phyloP scores from a whole-genome alignment of 1,140 invertebrate genomes.

The Ctenoplectra terminalis region DNA sequence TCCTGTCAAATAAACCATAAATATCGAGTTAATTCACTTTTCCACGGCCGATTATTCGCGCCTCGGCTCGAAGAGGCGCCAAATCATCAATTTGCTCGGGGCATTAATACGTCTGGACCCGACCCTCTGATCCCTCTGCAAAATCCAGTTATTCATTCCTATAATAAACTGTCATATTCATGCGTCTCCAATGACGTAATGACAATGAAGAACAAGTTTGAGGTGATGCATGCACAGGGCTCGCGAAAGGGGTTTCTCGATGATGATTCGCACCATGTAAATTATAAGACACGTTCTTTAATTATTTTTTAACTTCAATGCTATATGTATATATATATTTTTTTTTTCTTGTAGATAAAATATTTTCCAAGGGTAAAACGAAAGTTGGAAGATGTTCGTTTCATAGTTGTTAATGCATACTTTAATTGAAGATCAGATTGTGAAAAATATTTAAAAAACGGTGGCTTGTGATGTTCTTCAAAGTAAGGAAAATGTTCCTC shows the following conservation, averaged over 20 bases:
- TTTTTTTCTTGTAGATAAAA: background rate
- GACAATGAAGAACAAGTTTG: conserved; percentile 2
- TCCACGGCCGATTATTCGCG: background rate
- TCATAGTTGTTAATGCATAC: no score
- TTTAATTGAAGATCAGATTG: no score
- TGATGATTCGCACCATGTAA: background rate
- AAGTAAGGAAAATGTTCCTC: no score
- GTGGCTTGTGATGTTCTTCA: no score
- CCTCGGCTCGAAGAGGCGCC: background rate
- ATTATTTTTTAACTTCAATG: no score
- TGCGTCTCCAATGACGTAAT: conserved; percentile 17
- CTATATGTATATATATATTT: no score
- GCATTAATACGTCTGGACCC: background rate
- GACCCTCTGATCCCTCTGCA: background rate
- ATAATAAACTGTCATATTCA: conserved; percentile 24
- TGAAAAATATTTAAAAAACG: no score
- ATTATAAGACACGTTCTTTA: background rate
- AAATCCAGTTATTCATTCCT: conserved; percentile 28
- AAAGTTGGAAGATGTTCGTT: no score
- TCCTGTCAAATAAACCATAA: background rate
- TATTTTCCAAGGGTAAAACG: background rate
- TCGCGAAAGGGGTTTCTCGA: background rate
- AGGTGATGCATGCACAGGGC: background rate
- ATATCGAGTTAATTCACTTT: conserved; percentile 7
- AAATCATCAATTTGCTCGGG: conserved; percentile 22